Base-by-base conservation (phyloP, 2,888 invertebrate genomes). In the Toxonevra muliebris region DNA sequence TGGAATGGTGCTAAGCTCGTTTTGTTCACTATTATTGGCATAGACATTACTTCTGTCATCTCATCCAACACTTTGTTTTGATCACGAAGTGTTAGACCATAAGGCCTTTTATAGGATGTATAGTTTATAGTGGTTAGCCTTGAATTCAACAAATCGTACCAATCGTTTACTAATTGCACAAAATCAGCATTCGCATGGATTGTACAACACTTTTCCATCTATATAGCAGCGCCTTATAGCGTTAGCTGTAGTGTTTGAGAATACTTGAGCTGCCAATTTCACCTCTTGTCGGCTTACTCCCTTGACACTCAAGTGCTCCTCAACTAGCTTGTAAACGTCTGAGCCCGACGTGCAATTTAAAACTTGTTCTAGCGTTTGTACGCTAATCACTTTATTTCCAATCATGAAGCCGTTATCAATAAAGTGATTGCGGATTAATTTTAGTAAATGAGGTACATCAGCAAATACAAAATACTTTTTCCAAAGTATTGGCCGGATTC, bases 241-340 rank as follows among this genome's bases (percentile, higher is more conserved):
- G 8, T 48, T 66, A 1, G 65, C 68, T 41, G 62, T 65, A 9
- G 58, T 62, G 12, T 60, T 52, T 1, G 68, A 68, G 1, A 66
- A 30, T 41, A 66, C 19, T n/a, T 66, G 60, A 11, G 60, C 50
- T 7, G 65, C 66, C 4, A 67, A n/a, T 40, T 69, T 63, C 1
- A 68, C 19, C 0, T 68, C 62, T n/a, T 68, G 65, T 17, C 62
- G n/a, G n/a, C n/a, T n/a, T n/a, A n/a, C n/a, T n/a, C n/a, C n/a
- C n/a, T n/a, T n/a, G n/a, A n/a, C n/a, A n/a, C n/a, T n/a, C n/a
- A n/a, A n/a, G n/a, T n/a, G n/a, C n/a, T n/a, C n/a, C n/a, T n/a
- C n/a, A n/a, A n/a, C n/a, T n/a, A n/a, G n/a, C n/a, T n/a, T n/a
- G 30, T 30, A 30, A 4, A 30, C n/a, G n/a, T n/a, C n/a, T n/a